phyloP scores from a whole-genome alignment of 2,113 vertebrate species.

The Polyodon spathula region DNA sequence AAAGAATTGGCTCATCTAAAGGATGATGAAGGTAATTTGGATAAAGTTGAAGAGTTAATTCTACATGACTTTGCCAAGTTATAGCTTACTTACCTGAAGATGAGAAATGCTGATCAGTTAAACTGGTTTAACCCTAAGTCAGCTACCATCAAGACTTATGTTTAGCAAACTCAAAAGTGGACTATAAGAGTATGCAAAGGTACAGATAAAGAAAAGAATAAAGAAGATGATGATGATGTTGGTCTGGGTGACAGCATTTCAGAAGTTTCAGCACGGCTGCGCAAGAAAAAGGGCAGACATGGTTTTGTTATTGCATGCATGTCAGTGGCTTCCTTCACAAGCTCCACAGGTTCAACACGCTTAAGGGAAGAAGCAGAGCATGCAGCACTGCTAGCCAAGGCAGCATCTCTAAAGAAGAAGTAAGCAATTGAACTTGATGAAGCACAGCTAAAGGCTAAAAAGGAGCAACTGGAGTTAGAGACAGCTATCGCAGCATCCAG shows the following conservation, averaged over 20 bases:
- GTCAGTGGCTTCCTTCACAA: neutral
- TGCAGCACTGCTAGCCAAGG: slow-evolving; percentile 8
- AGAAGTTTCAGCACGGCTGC: no score
- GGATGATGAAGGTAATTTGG: neutral
- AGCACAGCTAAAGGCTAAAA: slow-evolving; percentile 7
- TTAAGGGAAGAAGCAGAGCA: slow-evolving; percentile 5
- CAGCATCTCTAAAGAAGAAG: slow-evolving; percentile 10
- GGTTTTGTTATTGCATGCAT: no score
- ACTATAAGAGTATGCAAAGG: neutral
- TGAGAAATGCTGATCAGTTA: neutral
- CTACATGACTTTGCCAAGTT: neutral
- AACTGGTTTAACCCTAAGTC: neutral
- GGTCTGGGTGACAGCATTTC: no score
- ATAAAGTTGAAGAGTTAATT: neutral
- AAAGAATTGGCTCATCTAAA: slow-evolving; percentile 2
- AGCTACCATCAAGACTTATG: neutral
- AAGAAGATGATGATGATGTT: no score
- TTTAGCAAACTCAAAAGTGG: neutral
- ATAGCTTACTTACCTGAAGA: neutral
- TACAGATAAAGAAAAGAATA: neutral
- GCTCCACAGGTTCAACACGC: neutral
- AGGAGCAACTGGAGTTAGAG: slow-evolving; percentile 8
- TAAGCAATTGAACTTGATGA: slow-evolving; percentile 7
- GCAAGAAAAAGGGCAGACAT: no score
- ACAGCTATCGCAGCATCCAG: slow-evolving; percentile 9